Evolutionary conservation across 1,140 invertebrate species (phyloP).

Genomic region (Cepaea nemoralis): DNA sequence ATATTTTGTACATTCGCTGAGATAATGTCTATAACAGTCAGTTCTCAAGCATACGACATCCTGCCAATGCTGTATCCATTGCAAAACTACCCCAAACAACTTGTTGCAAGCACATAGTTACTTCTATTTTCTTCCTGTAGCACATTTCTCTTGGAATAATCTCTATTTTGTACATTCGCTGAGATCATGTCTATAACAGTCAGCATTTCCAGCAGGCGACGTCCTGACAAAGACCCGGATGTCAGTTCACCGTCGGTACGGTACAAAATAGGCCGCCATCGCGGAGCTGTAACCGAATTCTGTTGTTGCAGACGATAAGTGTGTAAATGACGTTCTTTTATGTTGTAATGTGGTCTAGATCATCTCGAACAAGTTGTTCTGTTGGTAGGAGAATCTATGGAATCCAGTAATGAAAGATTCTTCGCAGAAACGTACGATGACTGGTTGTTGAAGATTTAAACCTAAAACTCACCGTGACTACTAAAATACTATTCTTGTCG

Average conservation of each 20-base stretch:
- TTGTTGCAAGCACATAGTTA: too few species aligned
- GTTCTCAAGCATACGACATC: too few species aligned
- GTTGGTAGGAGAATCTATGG: neutral
- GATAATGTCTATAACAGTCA: too few species aligned
- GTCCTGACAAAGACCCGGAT: neutral
- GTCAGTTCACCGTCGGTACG: neutral
- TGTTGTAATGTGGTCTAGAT: neutral
- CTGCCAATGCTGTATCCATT: too few species aligned
- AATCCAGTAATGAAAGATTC: neutral
- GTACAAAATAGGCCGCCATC: neutral
- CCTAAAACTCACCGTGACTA: too few species aligned
- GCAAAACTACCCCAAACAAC: too few species aligned
- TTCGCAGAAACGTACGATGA: neutral
- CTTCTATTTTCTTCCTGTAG: too few species aligned
- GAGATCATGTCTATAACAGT: neutral
- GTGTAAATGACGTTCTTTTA: neutral
- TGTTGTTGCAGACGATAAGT: neutral
- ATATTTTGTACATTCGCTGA: too few species aligned
- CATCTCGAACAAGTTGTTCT: neutral
- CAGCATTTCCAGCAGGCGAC: neutral
- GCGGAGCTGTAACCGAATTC: neutral
- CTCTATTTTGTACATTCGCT: neutral
- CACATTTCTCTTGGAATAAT: too few species aligned
- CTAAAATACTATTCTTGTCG: neutral
- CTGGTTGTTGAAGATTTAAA: too few species aligned